Evolutionary conservation across 2,113 vertebrate genomes (phyloP), one percentile per base, ranked within the genome.

Genomic region (Gallinago jamesoni): DNA sequence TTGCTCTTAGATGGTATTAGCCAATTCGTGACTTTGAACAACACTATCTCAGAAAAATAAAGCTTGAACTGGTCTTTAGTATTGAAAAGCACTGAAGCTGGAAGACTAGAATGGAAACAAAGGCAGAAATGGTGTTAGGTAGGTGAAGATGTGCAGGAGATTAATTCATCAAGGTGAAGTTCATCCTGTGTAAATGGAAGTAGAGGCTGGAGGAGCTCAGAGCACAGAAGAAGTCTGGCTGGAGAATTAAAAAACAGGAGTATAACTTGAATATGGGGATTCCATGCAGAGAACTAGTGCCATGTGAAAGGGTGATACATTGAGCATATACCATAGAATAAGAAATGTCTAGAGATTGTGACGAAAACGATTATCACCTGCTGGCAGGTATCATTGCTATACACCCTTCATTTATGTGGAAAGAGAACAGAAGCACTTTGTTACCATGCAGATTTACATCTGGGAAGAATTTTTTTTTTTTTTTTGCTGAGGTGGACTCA

Each of bases 201-300:
- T 41, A 86, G 35, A 13, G 6, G 19, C 7, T 63, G 35, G 35
- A 31, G 16, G 6, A 50, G 2, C 20, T 59, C 28, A 84, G 68
- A 39, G 17, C 15, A 63, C 4, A 1, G 10, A 55, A 3, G 4
- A 84, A 39, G 27, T 66, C 14, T 55, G 20, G 9, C 7, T 55
- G 25, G 15, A 47, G 25, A 78, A 62, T 2, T 17, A 52, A 70
- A 79, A 86, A n/a, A 6, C n/a, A 60, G 27, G 27, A 64, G 14
- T 12, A 5, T 37, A 33, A 24, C 45, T 56, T 62, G 56, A 62
- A 27, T 31, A 21, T 66, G 13, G 5, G 12, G 53, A 21, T 50
- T 11, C 9, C 18, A 74, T 0, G 0, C n/a, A 31, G 79, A 74
- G 88, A 28, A 52, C 0, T 1, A 19, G 35, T 63, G 8, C 17